phyloP scores from a whole-genome alignment of 2,888 invertebrate species.

The Ochropacha duplaris region DNA sequence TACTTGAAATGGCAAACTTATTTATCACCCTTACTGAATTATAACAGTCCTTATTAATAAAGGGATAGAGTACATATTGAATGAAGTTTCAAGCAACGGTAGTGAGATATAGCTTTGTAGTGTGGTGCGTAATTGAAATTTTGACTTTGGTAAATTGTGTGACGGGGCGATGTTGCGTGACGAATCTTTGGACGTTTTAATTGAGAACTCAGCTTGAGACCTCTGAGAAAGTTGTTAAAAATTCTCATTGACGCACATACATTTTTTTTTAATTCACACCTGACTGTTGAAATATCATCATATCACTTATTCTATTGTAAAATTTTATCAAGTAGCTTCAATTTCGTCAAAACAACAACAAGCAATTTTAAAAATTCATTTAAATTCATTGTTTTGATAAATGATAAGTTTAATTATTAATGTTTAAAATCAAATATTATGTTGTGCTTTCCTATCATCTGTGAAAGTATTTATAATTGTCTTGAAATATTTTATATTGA shows the following conservation, averaged over 20 bases:
- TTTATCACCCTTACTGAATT: conserved; percentile 6
- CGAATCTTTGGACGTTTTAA: conserved; percentile 58
- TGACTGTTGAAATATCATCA: too few species aligned
- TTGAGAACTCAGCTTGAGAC: conserved; percentile 60
- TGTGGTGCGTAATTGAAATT: conserved; percentile 72
- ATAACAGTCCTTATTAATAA: conserved; percentile 6
- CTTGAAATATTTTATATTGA: too few species aligned
- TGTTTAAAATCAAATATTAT: too few species aligned
- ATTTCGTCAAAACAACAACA: too few species aligned
- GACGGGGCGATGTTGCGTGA: conserved; percentile 67
- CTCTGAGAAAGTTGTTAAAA: conserved; percentile 18
- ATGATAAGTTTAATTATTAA: too few species aligned
- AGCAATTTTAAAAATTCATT: too few species aligned
- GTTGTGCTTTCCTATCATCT: too few species aligned
- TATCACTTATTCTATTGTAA: too few species aligned
- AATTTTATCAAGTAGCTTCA: too few species aligned
- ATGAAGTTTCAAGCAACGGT: conserved; percentile 4
- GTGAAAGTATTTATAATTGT: too few species aligned
- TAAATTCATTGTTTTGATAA: too few species aligned
- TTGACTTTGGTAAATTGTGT: conserved; percentile 78
- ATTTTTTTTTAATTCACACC: too few species aligned
- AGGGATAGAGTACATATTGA: conserved; percentile 20
- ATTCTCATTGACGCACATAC: not conserved
- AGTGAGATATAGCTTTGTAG: conserved; percentile 20
- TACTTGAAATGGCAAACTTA: conserved; percentile 45